Percentiles rank a stretch among this genome's conserved stretches.
Conservation (phyloP, 2,113 vertebrate species). For the Lepisosteus oculatus region DNA sequence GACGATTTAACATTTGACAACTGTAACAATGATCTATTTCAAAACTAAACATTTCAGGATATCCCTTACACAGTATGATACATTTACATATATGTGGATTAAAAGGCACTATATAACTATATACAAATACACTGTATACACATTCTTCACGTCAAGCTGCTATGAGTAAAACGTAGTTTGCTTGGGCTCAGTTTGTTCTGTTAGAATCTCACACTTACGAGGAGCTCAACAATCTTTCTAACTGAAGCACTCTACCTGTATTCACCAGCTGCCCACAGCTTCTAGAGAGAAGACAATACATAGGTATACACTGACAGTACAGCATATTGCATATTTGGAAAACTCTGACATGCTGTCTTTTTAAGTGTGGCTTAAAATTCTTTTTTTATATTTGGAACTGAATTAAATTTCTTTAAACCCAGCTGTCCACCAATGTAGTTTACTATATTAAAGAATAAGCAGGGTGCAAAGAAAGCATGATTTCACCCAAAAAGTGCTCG, state of each 20-base stretch:
- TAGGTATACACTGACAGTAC: too few species aligned
- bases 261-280: background rate
- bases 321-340: too few species aligned
- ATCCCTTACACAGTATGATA: slow-evolving; percentile 57
- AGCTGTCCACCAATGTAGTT: too few species aligned
- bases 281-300: background rate
- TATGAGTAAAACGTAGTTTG: slow-evolving; percentile 35
- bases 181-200: slow-evolving; percentile 63
- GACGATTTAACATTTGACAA: slow-evolving; percentile 49
- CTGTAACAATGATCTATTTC: slow-evolving; percentile 26
- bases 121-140: slow-evolving; percentile 46
- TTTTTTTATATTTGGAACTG: too few species aligned
- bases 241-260: background rate
- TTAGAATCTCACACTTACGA: slow-evolving; percentile 38
- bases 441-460: too few species aligned
- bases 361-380: too few species aligned
- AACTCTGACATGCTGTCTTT: too few species aligned
- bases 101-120: slow-evolving; percentile 71
- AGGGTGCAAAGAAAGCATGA: too few species aligned
- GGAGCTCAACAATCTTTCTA: too few species aligned
- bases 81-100: slow-evolving; percentile 35
- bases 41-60: slow-evolving; percentile 41
- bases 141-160: slow-evolving; percentile 68
- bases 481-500: too few species aligned
- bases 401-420: too few species aligned